A percentile compares a stretch with the other conserved stretches of the same genome.
These are phyloP conservation scores for Teleiodes luculella DNA, from an alignment of 2,888 invertebrate species.

Conservation along the genomic window DNA sequence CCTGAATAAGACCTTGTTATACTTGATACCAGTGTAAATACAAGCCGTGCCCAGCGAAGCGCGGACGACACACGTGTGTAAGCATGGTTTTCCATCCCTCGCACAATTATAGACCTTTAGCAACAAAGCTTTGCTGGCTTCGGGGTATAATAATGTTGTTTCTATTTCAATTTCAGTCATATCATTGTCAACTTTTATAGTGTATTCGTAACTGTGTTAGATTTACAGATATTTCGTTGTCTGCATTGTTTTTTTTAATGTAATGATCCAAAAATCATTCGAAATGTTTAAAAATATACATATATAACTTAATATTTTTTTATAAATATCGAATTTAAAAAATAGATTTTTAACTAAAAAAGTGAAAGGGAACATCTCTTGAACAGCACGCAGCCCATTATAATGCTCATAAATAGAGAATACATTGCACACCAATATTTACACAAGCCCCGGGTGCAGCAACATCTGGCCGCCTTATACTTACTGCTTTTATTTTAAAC, in stretches of 20 bases:
- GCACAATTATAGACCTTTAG: constrained; percentile 13
- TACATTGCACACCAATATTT: constrained; percentile 15
- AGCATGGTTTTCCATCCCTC: constrained; percentile 8
- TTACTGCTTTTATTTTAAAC: constrained; percentile 10
- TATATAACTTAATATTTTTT: too few species aligned
- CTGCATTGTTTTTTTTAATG: too few species aligned
- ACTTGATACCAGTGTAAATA: constrained; percentile 19
- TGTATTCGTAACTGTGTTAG: too few species aligned
- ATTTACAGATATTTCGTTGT: too few species aligned
- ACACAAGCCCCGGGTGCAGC: constrained; percentile 18
- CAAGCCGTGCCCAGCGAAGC: constrained; percentile 9
- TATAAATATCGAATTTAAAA: too few species aligned
- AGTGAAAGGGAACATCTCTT: not conserved
- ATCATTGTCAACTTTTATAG: not conserved
- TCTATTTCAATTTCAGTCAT: not conserved
- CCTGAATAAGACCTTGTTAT: constrained; percentile 22
- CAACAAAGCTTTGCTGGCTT: not conserved
- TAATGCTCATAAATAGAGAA: constrained; percentile 12
- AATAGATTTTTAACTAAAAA: not conserved
- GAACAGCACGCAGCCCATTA: not conserved
- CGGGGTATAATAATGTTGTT: not conserved
- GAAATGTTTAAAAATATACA: too few species aligned
- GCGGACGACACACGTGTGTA: constrained; percentile 8
- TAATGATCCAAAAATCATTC: too few species aligned
- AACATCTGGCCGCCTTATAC: constrained; percentile 19